Percentiles rank a stretch among this genome's conserved stretches.
Conservation (phyloP, 2,113 vertebrate genomes). For the Rattus norvegicus region DNA sequence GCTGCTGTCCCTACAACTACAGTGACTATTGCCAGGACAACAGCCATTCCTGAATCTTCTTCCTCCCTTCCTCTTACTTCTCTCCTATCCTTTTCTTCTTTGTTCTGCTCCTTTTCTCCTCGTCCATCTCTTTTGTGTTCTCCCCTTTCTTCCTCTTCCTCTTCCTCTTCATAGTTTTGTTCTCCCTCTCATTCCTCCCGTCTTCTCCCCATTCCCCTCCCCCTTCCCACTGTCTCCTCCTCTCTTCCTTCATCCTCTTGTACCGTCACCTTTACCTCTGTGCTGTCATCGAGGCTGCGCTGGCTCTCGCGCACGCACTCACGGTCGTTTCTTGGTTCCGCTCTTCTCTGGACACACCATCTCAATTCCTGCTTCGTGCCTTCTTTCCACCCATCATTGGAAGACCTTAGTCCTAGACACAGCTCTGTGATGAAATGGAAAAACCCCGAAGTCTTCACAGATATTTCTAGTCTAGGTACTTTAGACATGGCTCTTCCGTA, state of each 20-base stretch:
- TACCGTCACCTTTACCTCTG: accelerated
- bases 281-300: accelerated
- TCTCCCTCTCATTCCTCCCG: background rate
- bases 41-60: background rate
- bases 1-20: background rate
- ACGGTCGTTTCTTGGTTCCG: background rate
- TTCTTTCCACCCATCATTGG: background rate
- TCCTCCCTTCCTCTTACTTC: too few species aligned
- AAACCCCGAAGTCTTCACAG: background rate
- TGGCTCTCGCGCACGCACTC: background rate
- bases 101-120: background rate
- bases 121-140: background rate
- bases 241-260: background rate
- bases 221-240: background rate
- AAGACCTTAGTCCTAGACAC: background rate
- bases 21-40: background rate
- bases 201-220: background rate
- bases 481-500: background rate
- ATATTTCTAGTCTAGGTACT: background rate
- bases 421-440: background rate
- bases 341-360: background rate
- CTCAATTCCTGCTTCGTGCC: background rate
- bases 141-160: background rate
- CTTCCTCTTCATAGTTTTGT: background rate
- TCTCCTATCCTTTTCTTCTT: background rate